Conservation (phyloP, 2,113 vertebrate genomes). For the Upupa epops region DNA sequence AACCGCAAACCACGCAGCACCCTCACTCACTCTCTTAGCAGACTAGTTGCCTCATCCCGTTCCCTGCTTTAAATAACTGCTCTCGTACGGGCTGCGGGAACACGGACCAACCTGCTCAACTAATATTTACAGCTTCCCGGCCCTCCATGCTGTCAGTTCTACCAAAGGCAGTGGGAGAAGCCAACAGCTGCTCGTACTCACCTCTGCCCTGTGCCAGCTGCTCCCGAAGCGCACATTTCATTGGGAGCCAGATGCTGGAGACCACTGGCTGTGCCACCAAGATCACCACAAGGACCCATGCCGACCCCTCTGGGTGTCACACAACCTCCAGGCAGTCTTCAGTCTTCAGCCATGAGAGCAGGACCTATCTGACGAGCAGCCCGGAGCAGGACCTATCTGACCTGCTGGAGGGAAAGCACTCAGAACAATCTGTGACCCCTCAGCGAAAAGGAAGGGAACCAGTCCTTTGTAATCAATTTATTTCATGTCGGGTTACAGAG, state of each 20-base stretch:
- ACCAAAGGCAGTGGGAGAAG: not conserved
- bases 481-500: conserved; percentile 50
- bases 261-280: not conserved
- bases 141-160: not conserved
- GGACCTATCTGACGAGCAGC: too few species aligned
- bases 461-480: conserved; percentile 60
- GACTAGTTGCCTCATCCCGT: not conserved
- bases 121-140: not conserved
- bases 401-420: not conserved
- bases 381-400: not conserved
- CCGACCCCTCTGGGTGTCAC: not conserved
- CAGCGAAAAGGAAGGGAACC: not conserved
- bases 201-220: not conserved
- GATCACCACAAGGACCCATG: not conserved
- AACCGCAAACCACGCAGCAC: not conserved
- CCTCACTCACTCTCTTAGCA: not conserved
- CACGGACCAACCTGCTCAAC: not conserved
- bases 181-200: not conserved
- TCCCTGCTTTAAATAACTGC: not conserved
- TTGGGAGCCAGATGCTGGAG: not conserved
- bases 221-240: not conserved
- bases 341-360: too few species aligned
- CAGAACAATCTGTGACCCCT: not conserved
- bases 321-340: not conserved
- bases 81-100: not conserved